Evolutionary conservation across 2,113 vertebrate species (phyloP), one percentile per base, ranked within the genome.

Genomic region (Entosphenus tridentatus): DNA sequence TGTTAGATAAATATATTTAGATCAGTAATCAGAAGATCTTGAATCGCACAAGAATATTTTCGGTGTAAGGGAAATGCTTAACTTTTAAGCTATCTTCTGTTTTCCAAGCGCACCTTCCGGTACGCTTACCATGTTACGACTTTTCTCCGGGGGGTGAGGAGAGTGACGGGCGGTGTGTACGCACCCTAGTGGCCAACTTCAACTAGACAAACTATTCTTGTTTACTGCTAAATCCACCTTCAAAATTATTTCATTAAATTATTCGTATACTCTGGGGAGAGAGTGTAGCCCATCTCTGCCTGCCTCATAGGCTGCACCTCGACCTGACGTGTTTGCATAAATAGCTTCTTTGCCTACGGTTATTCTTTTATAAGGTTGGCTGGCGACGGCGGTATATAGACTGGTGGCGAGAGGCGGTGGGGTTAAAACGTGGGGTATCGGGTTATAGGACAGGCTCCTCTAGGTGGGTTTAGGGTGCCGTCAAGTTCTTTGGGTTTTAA

Each of bases 61-160:
- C 14, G 21, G 75, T 77, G 77, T 78, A 78, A 77, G 73, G 70
- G 76, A 77, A 74, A 56, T 74, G 72, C 74, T 76, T 73, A 6
- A 2, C 68, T 73, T 1, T 71, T 72, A 72, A 75, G 75, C 76
- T 70, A 75, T 69, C 14, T n/a, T 56, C 69, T 76, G 21, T 73
- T 6, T 76, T 72, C 77, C 76, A 78, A 78, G 76, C 71, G 65
- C 76, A 77, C 75, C 73, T 78, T 77, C 77, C 74, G 73, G 76
- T 78, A 76, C 71, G 71, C 76, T 78, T 78, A 77, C 76, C 77
- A 73, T 78, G 77, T 78, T 76, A 75, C 74, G 76, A 77, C 76
- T 76, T 76, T 70, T 72, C 77, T 75, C 76, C 21, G 21, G 21
- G 21, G 18, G 18, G 18, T 18, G 21, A n/a, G 21, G 21, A 21